Evolutionary conservation across 2,797 vertebrate species (phyloP), one percentile per base, ranked within the genome.

Genomic region (Vipera latastei): DNA sequence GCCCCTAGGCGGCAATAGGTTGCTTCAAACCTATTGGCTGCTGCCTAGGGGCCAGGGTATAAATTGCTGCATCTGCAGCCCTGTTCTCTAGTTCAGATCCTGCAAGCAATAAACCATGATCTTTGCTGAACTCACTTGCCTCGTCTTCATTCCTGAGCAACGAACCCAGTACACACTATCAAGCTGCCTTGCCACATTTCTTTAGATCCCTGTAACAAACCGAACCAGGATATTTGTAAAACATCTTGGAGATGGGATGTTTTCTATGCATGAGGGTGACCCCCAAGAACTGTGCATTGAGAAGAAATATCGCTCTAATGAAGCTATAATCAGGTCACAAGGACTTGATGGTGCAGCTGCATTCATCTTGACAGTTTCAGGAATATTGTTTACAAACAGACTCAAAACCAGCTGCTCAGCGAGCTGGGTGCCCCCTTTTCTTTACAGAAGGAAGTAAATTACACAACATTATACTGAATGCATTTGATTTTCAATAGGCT

Each of bases 211-310:
- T 91, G 0, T 16, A 4, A 90, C 90, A 94, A 93, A 94, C 65
- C 55, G 51, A 92, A 13, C 11, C 25, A 28, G 92, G 89, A 57
- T 26, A 63, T 91, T 55, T 92, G 63, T 91, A 91, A 95, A 92
- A n/a, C 90, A 94, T 87, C 87, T 87, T 51, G 92, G 89, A 94
- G 22, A 95, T 32, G 60, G 93, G 57, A 48, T 63, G 94, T 14
- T 53, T 51, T 65, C 61, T 93, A 48, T 91, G 53, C 38, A 92
- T 91, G 22, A 57, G 38, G 92, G 51, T 48, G 38, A 22, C 89
- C 48, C 55, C 8, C 2, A 0, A 60, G 59, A 94, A 89, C 38
- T 85, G n/a, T 51, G 7, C 86, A 57, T 91, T 92, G 91, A 44
- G 88, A 89, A 94, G 93, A 93, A 73, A 48, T 61, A 6, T 59